Percentiles rank a stretch among this genome's conserved stretches.
Evolutionary conservation across 2,797 vertebrate genomes (phyloP).

Genomic region (Lepus oiostolus): DNA sequence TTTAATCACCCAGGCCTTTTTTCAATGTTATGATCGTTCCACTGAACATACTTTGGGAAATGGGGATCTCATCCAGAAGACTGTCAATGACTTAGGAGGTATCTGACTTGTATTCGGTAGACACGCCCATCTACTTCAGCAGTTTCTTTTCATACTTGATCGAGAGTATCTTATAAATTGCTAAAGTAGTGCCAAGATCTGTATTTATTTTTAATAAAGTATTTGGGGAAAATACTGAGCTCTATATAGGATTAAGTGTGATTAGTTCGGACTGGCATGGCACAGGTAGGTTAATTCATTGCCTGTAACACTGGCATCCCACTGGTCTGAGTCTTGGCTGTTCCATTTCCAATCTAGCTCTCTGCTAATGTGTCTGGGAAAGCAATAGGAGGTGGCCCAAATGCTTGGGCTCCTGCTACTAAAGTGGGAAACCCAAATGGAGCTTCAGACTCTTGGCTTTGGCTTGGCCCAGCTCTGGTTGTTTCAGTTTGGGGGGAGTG

Average conservation of each 20-base stretch:
- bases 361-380: too few species aligned
- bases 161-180: conserved; percentile 3
- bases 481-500: too few species aligned
- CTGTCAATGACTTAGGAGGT: background rate
- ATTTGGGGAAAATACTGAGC: background rate
- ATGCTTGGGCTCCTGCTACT: too few species aligned
- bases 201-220: conserved; percentile 39
- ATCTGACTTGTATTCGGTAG: background rate
- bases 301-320: too few species aligned
- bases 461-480: too few species aligned
- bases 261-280: background rate
- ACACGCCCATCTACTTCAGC: background rate
- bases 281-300: too few species aligned
- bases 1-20: background rate
- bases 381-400: too few species aligned
- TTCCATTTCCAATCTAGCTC: too few species aligned
- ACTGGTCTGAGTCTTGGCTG: too few species aligned
- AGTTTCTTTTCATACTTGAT: background rate
- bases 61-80: background rate
- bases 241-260: background rate
- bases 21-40: background rate
- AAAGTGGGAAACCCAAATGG: too few species aligned
- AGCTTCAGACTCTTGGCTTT: too few species aligned
- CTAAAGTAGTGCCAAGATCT: background rate
- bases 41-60: background rate